These are phyloP conservation scores for Dione vanillae DNA, from an alignment of 2,888 invertebrate genomes.

Conservation along the genomic window DNA sequence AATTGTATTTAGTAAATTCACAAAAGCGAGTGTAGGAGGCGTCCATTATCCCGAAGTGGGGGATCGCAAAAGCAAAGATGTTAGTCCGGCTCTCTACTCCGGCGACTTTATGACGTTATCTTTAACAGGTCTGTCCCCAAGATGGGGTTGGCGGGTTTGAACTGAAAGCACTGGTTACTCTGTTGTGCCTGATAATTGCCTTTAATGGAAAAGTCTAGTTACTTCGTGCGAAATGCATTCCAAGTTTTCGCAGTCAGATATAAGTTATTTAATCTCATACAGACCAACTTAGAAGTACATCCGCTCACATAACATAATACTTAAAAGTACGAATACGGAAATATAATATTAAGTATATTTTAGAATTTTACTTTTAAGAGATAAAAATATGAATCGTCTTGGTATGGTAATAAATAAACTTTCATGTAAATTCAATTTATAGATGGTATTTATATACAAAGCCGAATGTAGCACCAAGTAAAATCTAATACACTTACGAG, in stretches of 20 bases:
- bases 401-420: slow-evolving; percentile 3
- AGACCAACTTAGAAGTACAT: slow-evolving; percentile 58
- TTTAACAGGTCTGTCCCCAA: slow-evolving; percentile 78
- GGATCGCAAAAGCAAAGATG: slow-evolving; percentile 78
- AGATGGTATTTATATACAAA: slow-evolving; percentile 46
- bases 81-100: slow-evolving; percentile 79
- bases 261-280: slow-evolving; percentile 76
- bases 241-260: slow-evolving; percentile 79
- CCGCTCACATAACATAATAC: slow-evolving; percentile 25
- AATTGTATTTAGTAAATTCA: slow-evolving; percentile 47
- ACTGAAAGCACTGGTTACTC: slow-evolving; percentile 72
- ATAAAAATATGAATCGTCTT: background rate
- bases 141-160: slow-evolving; percentile 58
- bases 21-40: slow-evolving; percentile 50
- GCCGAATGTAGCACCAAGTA: slow-evolving; percentile 81
- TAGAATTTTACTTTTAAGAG: background rate
- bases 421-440: slow-evolving; percentile 32
- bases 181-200: slow-evolving; percentile 82
- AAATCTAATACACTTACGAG: slow-evolving; percentile 84
- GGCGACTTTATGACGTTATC: slow-evolving; percentile 83
- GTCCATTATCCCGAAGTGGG: slow-evolving; percentile 79
- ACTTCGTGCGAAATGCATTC: slow-evolving; percentile 79
- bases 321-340: background rate
- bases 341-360: too few relatives aligned
- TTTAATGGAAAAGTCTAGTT: slow-evolving; percentile 84